Percentiles rank a stretch among this genome's conserved stretches.
Conservation (phyloP, 1,140 invertebrate species). For the Apis mellifera region Amel_HAv3.1 CM009931.2:25534501-25535000, state of each 20-base stretch:
- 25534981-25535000: no score
- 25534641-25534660: conserved; percentile 65
- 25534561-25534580: conserved; percentile 50
- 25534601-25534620: conserved; percentile 67
- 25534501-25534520: background rate
- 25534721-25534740: conserved; percentile 57
- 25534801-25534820: background rate
- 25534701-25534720: conserved; percentile 63
- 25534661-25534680: conserved; percentile 54
- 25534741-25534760: conserved; percentile 24
- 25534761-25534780: background rate
- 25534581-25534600: conserved; percentile 60
- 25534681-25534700: conserved; percentile 50
- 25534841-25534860: no score
- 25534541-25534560: conserved; percentile 14
- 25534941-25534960: no score
- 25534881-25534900: no score
- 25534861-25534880: no score
- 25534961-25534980: no score
- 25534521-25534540: conserved; percentile 12
- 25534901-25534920: no score
- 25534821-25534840: no score
- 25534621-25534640: conserved; percentile 68
- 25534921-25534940: no score
- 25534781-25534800: background rate